phyloP scores from a whole-genome alignment of 2,113 vertebrate species.

The Centrocercus urophasianus region DNA sequence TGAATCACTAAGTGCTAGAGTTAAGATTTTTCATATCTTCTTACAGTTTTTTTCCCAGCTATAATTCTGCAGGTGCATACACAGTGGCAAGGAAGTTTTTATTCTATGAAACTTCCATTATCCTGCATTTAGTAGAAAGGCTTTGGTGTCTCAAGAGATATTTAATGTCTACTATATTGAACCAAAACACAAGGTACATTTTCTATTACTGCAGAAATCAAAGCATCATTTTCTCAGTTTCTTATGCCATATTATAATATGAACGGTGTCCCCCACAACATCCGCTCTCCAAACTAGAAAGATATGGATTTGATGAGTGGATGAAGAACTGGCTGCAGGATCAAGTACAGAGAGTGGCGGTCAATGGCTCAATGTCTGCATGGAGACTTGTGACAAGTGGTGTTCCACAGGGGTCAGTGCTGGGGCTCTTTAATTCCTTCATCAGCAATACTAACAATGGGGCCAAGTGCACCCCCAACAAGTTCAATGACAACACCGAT shows the following conservation, averaged over 20 bases:
- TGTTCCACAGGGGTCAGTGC: too few species aligned
- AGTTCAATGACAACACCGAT: too few species aligned
- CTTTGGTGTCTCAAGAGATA: neutral
- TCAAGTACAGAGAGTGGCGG: too few species aligned
- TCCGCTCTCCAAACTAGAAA: too few species aligned
- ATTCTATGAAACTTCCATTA: neutral
- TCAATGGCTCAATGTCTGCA: too few species aligned
- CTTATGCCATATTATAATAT: fast-evolving
- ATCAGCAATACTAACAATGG: too few species aligned
- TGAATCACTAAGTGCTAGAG: neutral
- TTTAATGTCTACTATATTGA: neutral
- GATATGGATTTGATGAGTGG: too few species aligned
- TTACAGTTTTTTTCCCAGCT: neutral
- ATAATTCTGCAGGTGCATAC: neutral
- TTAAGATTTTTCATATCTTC: neutral
- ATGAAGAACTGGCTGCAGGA: too few species aligned
- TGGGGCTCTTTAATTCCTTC: too few species aligned
- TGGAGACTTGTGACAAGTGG: too few species aligned
- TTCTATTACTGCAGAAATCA: neutral
- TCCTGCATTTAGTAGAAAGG: neutral
- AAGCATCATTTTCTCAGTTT: neutral
- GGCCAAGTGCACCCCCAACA: too few species aligned
- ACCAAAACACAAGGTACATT: neutral
- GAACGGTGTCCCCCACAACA: neutral
- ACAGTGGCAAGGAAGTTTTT: neutral